Percentiles rank a stretch among this genome's conserved stretches.
phyloP scores from a whole-genome alignment of 2,888 invertebrate species.

The Pharmacophagus antenor region DNA sequence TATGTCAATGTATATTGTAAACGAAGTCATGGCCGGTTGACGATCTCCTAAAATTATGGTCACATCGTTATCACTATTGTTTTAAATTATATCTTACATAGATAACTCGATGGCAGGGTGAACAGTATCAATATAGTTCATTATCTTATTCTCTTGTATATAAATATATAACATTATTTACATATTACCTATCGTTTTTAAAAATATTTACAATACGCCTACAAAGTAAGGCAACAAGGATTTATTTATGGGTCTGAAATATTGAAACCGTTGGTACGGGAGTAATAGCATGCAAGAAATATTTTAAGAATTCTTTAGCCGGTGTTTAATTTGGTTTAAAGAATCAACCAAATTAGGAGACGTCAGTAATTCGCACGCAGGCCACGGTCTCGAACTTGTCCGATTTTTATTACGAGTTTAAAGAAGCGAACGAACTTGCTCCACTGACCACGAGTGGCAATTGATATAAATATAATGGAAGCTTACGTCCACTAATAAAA shows the following conservation, averaged over 20 bases:
- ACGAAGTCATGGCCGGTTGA: conserved; percentile 76
- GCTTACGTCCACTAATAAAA: conserved; percentile 58
- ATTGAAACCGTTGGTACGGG: background rate
- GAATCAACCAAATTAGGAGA: conserved; percentile 40
- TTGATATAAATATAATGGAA: conserved; percentile 69
- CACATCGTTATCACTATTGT: conserved; percentile 58
- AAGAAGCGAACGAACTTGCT: conserved; percentile 75
- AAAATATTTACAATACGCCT: background rate
- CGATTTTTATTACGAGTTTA: conserved; percentile 72
- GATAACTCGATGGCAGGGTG: conserved; percentile 50
- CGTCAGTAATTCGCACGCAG: conserved; percentile 44
- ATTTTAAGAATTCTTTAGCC: conserved; percentile 3
- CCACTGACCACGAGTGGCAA: conserved; percentile 67
- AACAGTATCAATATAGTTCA: conserved; percentile 38
- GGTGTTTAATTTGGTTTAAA: conserved; percentile 33
- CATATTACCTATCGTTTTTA: background rate
- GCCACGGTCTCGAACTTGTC: conserved; percentile 73
- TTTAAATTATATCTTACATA: conserved; percentile 50
- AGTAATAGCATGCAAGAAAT: background rate
- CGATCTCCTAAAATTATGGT: conserved; percentile 77
- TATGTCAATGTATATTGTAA: conserved; percentile 56
- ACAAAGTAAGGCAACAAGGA: background rate
- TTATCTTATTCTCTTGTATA: conserved; percentile 14
- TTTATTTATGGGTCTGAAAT: background rate
- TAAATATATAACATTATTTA: background rate